phyloP scores from a whole-genome alignment of 2,113 vertebrate genomes.

The Amazona vittata region DNA sequence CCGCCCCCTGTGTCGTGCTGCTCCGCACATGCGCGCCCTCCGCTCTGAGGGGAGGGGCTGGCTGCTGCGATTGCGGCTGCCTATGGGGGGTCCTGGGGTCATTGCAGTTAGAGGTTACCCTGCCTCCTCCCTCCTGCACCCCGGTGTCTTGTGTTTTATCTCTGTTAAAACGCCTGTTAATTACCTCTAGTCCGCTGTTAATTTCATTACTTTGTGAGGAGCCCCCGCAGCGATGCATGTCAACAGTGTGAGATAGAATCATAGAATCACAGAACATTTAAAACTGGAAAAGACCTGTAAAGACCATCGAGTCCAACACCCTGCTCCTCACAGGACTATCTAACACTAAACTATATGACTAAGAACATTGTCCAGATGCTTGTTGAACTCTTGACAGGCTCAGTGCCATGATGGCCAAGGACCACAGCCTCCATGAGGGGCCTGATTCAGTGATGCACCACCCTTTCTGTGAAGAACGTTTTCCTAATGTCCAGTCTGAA shows the following conservation, averaged over 20 bases:
- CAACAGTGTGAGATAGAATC: not conserved
- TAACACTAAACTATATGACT: not conserved
- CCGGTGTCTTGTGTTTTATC: not conserved
- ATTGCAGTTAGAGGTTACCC: rapidly evolving
- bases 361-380: not conserved
- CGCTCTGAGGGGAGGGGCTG: rapidly evolving
- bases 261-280: not conserved
- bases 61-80: too few species aligned
- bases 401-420: not conserved
- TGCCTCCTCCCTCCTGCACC: rapidly evolving
- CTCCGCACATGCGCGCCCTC: not conserved
- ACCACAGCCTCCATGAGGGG: not conserved
- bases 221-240: rapidly evolving
- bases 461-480: not conserved
- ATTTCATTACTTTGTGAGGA: rapidly evolving
- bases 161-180: not conserved
- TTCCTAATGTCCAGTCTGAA: not conserved
- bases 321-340: not conserved
- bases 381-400: not conserved
- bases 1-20: too few species aligned
- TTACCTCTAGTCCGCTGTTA: too few species aligned
- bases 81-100: rapidly evolving
- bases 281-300: not conserved
- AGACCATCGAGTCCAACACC: not conserved
- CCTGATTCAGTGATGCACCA: not conserved